phyloP scores from a whole-genome alignment of 2,797 vertebrate genomes.

The Micromesistius poutassou region DNA sequence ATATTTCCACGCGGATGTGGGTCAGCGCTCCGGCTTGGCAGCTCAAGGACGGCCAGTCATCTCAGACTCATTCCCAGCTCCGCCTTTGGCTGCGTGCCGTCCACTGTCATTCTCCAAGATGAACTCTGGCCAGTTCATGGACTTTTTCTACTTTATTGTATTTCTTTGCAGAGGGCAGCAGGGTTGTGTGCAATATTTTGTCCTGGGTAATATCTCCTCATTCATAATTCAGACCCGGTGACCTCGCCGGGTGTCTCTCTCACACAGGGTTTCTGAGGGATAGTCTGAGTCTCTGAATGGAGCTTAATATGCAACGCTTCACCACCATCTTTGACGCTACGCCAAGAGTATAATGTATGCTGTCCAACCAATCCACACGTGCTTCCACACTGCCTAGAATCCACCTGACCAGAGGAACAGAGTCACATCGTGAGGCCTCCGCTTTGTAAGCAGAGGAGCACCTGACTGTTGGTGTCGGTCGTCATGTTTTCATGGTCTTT shows the following conservation, averaged over 20 bases:
- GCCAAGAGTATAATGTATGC: neutral
- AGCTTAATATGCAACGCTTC: neutral
- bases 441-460: too few relatives aligned
- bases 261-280: neutral
- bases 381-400: too few relatives aligned
- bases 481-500: too few relatives aligned
- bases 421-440: too few relatives aligned
- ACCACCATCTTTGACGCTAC: neutral
- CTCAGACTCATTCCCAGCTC: neutral
- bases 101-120: neutral
- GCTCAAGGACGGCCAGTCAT: neutral
- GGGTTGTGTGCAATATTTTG: neutral
- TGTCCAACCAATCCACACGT: too few relatives aligned
- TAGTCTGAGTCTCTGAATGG: neutral
- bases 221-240: neutral
- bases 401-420: too few relatives aligned
- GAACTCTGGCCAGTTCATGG: neutral
- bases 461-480: too few relatives aligned
- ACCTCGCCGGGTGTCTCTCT: neutral
- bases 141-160: too few relatives aligned
- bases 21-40: neutral
- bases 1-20: neutral
- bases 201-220: neutral
- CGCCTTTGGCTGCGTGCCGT: neutral
- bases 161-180: neutral